Percentiles rank a stretch among this genome's conserved stretches.
These are phyloP conservation scores for Loriculus beryllinus DNA, from an alignment of 2,797 vertebrate species.

Conservation along the genomic window DNA sequence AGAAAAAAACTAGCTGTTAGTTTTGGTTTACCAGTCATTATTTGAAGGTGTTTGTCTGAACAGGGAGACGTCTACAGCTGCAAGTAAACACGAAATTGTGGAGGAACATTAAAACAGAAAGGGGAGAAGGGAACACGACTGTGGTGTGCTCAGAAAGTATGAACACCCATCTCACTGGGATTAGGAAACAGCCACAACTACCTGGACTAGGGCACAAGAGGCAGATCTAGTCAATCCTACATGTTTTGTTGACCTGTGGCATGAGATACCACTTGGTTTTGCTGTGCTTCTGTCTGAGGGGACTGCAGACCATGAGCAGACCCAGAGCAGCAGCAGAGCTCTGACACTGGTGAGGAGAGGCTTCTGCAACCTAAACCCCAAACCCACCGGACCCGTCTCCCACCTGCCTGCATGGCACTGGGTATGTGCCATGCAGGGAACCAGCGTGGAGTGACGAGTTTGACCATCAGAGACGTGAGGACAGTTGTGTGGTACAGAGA, in stretches of 20 bases:
- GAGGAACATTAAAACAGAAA: background rate
- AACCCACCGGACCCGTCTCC: background rate
- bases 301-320: background rate
- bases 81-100: background rate
- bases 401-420: background rate
- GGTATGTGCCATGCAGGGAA: accelerated
- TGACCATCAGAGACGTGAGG: background rate
- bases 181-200: background rate
- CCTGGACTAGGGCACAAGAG: background rate
- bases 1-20: background rate
- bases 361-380: background rate
- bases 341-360: accelerated
- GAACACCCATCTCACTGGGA: background rate
- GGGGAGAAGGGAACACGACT: background rate
- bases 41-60: background rate
- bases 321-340: background rate
- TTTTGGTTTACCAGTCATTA: background rate
- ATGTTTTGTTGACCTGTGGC: too few relatives aligned
- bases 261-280: background rate
- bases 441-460: background rate
- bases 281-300: background rate
- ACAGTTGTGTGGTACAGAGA: background rate
- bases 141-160: background rate
- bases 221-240: background rate
- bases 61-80: background rate